Evolutionary conservation across 2,888 invertebrate genomes (phyloP).

Genomic region (Coelopa pilipes): DNA sequence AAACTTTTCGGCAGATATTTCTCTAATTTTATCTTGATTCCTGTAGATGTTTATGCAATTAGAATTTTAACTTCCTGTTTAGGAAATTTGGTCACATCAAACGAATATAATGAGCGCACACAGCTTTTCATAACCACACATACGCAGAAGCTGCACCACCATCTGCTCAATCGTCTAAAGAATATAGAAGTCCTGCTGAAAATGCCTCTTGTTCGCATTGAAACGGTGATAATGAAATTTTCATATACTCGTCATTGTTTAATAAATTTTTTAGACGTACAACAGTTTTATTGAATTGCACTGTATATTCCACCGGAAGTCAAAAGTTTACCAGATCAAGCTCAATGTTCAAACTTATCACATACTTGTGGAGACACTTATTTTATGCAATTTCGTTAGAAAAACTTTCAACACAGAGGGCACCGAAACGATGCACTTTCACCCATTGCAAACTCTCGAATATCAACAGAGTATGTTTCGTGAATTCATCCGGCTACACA

Average conservation of each 20-base stretch:
- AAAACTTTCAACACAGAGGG: not conserved
- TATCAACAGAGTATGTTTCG: slow-evolving; percentile 42
- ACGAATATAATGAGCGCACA: not conserved
- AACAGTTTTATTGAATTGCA: slow-evolving; percentile 37
- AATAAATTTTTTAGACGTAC: slow-evolving; percentile 39
- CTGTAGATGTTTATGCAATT: slow-evolving; percentile 43
- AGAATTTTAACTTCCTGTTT: slow-evolving; percentile 39
- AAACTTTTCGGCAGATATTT: no score
- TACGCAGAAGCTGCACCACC: slow-evolving; percentile 29
- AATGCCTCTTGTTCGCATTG: slow-evolving; percentile 37
- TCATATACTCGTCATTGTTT: not conserved
- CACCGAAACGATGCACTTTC: slow-evolving; percentile 37
- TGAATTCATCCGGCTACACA: slow-evolving; percentile 41
- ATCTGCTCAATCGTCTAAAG: slow-evolving; percentile 29
- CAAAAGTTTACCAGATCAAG: not conserved
- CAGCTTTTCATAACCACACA: not conserved
- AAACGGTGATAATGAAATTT: slow-evolving; percentile 39
- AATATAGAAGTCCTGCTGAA: slow-evolving; percentile 31
- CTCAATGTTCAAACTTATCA: slow-evolving; percentile 1
- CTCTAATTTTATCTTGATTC: not conserved
- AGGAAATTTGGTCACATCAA: slow-evolving; percentile 23
- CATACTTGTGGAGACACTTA: slow-evolving; percentile 24
- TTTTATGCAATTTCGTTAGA: slow-evolving; percentile 28
- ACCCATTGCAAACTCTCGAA: slow-evolving; percentile 38
- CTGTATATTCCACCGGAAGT: slow-evolving; percentile 10